Percentiles rank a stretch among this genome's conserved stretches.
phyloP scores from a whole-genome alignment of 2,113 vertebrate genomes.

The Podilymbus podiceps region DNA sequence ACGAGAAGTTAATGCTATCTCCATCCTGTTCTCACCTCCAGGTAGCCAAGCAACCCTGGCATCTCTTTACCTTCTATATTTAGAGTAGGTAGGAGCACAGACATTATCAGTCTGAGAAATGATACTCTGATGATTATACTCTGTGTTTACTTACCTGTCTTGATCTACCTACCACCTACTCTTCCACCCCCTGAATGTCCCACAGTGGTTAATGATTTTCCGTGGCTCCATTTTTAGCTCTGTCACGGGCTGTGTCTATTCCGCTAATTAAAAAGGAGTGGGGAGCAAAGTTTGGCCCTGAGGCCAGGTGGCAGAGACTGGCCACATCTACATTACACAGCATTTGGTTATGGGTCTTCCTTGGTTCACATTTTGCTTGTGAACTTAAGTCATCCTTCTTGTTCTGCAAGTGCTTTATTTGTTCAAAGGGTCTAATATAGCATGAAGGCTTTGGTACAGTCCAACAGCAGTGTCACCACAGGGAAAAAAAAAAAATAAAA shows the following conservation, averaged over 20 bases:
- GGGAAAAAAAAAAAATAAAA: background rate
- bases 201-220: background rate
- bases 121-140: background rate
- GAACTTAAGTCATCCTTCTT: background rate
- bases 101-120: background rate
- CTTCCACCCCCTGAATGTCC: background rate
- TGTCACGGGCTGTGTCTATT: background rate
- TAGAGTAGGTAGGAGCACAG: background rate
- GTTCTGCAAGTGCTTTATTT: background rate
- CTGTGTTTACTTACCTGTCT: conserved; percentile 6
- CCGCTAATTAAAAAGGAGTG: background rate
- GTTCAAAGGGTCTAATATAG: background rate
- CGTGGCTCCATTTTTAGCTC: background rate
- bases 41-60: background rate
- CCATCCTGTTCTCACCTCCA: background rate
- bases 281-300: background rate
- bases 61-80: background rate
- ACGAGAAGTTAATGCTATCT: background rate
- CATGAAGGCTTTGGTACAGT: rapidly evolving
- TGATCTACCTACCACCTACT: background rate
- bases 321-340: rapidly evolving
- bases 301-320: background rate
- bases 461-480: background rate
- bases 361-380: background rate
- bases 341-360: no score